A percentile compares a stretch with the other conserved stretches of the same genome.
phyloP scores from a whole-genome alignment of 1,140 invertebrate genomes.

The Drosophila guanche region DNA sequence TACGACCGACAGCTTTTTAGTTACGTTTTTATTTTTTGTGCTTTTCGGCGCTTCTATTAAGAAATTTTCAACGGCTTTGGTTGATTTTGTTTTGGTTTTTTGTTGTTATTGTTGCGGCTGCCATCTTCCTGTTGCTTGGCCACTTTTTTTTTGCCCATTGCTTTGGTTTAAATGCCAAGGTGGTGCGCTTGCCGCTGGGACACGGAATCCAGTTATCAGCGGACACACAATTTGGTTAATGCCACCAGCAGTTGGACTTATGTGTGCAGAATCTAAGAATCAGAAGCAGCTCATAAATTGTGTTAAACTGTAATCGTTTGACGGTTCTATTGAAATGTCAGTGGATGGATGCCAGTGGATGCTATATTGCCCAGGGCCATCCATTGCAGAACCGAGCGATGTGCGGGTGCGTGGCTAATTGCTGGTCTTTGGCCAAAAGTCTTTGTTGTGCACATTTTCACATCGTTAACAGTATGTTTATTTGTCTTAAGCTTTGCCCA shows the following conservation, averaged over 20 bases:
- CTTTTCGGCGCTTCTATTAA: conserved; percentile 73
- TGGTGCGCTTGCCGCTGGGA: conserved; percentile 44
- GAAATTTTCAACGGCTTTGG: conserved; percentile 62
- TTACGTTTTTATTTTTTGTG: conserved; percentile 42
- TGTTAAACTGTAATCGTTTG: conserved; percentile 69
- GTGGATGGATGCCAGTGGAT: conserved; percentile 24
- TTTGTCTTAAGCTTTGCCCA: conserved; percentile 36
- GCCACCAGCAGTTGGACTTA: conserved; percentile 38
- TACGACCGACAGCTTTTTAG: conserved; percentile 35
- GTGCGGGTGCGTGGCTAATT: conserved; percentile 75
- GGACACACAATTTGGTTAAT: conserved; percentile 54
- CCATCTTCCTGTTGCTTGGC: conserved; percentile 68
- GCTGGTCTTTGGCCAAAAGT: conserved; percentile 52
- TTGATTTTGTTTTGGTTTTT: conserved; percentile 20
- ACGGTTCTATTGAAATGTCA: conserved; percentile 70
- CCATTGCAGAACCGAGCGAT: conserved; percentile 21
- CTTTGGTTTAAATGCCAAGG: conserved; percentile 73
- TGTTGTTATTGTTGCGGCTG: conserved; percentile 2
- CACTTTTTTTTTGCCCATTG: conserved; percentile 67
- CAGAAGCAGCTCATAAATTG: conserved; percentile 56
- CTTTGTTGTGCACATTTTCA: conserved; percentile 72
- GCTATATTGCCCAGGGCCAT: conserved; percentile 28
- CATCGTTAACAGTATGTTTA: conserved; percentile 70
- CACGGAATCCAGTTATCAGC: conserved; percentile 53
- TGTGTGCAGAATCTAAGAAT: conserved; percentile 30